Evolutionary conservation across 2,113 vertebrate genomes (phyloP).

Genomic region (Triplophysa rosa): DNA sequence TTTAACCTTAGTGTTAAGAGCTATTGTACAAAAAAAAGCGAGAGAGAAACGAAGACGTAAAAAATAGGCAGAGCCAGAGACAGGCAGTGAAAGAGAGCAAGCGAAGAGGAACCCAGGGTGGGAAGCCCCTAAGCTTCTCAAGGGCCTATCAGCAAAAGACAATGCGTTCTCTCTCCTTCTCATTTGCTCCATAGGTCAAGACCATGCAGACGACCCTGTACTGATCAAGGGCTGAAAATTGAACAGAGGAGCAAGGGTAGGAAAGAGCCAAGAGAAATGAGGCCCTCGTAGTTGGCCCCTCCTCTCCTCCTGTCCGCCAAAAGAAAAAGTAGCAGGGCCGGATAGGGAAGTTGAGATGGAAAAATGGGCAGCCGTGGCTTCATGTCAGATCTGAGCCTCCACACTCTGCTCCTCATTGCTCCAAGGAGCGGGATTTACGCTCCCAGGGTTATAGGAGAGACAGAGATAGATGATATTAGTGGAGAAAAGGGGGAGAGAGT

Average conservation of each 20-base stretch:
- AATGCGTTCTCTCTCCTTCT: constrained; percentile 13
- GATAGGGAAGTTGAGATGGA: constrained; percentile 49
- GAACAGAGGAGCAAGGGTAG: constrained; percentile 33
- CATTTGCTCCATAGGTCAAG: constrained; percentile 34
- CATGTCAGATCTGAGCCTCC: constrained; percentile 71
- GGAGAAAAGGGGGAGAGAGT: neutral
- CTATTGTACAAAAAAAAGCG: neutral
- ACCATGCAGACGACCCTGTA: constrained; percentile 24
- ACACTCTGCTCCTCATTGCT: constrained; percentile 71
- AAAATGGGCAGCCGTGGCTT: constrained; percentile 66
- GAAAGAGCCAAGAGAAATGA: constrained; percentile 49
- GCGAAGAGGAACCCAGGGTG: neutral
- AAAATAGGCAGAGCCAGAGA: neutral
- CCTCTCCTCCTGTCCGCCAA: constrained; percentile 28
- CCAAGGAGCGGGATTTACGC: constrained; percentile 76
- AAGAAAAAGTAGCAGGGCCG: constrained; percentile 46
- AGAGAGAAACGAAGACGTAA: neutral
- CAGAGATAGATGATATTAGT: constrained; percentile 47
- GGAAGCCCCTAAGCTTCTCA: neutral
- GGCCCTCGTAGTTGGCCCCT: constrained; percentile 59
- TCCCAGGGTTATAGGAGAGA: constrained; percentile 64
- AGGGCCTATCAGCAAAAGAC: constrained; percentile 32
- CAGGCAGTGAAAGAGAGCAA: neutral
- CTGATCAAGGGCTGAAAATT: constrained; percentile 21
- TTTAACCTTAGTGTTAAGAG: too few species aligned